Evolutionary conservation across 2,797 vertebrate species (phyloP), one percentile per base, ranked within the genome.

Genomic region (Bovichtus variegatus): DNA sequence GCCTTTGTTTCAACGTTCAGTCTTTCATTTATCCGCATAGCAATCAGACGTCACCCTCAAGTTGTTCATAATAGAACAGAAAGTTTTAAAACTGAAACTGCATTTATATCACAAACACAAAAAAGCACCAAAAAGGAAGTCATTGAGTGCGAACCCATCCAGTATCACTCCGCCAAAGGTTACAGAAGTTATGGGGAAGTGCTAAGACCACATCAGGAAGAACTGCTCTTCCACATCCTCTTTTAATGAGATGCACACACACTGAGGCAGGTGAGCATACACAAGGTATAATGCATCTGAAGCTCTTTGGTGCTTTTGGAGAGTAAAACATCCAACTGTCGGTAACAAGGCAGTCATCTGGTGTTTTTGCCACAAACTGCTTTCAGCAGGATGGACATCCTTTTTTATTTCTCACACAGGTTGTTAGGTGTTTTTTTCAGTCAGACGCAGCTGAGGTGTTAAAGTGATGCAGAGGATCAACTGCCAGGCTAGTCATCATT

Each of bases 181-280:
- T 70, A 58, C 36, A 80, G 15, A 71, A 68, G 67, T 76, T 34
- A 78, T 77, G 76, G 70, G 84, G 73, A 77, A 79, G 61, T 59
- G 12, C 74, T 66, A 15, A 51, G 44, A 47, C 43, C 36, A 3
- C n/a, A n/a, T n/a, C n/a, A n/a, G n/a, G n/a, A n/a, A n/a, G n/a
- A 73, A 76, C 51, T 70, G 47, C 53, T 78, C 4, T 7, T 74
- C 85, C 82, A 84, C 80, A 90, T 91, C 88, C 87, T 82, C 76
- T 87, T 91, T 88, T 81, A 50, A 77, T 82, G n/a, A n/a, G n/a
- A n/a, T n/a, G 44, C 23, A n/a, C 21, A 23, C 43, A 40, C 34
- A 62, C 9, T 49, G 9, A 66, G 23, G 29, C 34, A 44, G 23
- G 36, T 16, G 2, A 27, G 38, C 6, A 11, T 23, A 46, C 18